Conservation (phyloP, 2,888 invertebrate species). For the Esperia sulphurella region DNA sequence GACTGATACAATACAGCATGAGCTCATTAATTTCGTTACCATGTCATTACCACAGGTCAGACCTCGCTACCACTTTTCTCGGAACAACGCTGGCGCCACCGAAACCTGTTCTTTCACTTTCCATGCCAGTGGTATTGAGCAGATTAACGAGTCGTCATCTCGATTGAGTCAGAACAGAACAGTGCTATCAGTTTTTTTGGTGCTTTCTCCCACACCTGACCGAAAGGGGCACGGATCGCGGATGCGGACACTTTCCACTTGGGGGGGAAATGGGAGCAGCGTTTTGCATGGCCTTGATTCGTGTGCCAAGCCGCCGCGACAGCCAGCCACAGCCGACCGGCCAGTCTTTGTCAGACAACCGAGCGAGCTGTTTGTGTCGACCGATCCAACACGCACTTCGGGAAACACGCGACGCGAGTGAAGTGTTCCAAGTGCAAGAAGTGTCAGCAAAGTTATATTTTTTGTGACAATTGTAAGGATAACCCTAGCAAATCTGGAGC, state of each 20-base stretch:
- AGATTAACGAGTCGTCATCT: conserved; percentile 50
- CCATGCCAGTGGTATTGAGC: conserved; percentile 38
- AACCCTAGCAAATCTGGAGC: conserved; percentile 63
- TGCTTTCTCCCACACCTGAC: conserved; percentile 77
- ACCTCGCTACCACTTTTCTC: conserved; percentile 28
- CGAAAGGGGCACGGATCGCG: conserved; percentile 71
- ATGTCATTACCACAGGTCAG: too few species aligned
- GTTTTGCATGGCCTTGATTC: conserved; percentile 75
- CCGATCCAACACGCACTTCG: conserved; percentile 9
- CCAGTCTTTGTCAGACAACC: conserved; percentile 47
- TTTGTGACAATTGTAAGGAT: conserved; percentile 43
- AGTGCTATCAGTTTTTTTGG: conserved; percentile 55
- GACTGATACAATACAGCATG: too few species aligned
- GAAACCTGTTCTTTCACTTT: conserved; percentile 69
- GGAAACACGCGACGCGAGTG: conserved; percentile 48
- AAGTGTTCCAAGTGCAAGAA: conserved; percentile 28
- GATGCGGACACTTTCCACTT: conserved; percentile 74
- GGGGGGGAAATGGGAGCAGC: conserved; percentile 68
- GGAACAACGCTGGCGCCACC: conserved; percentile 44
- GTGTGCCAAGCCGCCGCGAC: conserved; percentile 31
- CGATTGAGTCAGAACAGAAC: conserved; percentile 53
- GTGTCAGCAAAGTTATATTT: conserved; percentile 40
- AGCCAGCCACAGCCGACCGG: conserved; percentile 25
- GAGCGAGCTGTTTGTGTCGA: conserved; percentile 27
- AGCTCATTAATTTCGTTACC: too few species aligned